Evolutionary conservation across 2,113 vertebrate species (phyloP).

Genomic region (Sakesphorus luctuosus): DNA sequence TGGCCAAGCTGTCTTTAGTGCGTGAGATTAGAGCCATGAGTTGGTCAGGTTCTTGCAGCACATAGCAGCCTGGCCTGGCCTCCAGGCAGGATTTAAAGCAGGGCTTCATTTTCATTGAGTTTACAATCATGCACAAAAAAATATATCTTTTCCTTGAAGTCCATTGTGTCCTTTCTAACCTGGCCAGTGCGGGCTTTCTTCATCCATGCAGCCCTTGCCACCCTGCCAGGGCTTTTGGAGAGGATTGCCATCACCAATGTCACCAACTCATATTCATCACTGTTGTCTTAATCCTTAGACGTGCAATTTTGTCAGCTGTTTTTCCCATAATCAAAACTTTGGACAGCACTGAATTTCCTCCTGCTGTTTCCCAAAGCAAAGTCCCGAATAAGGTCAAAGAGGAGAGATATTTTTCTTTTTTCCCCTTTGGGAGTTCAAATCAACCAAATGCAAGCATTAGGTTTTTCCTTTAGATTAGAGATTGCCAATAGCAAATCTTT

Average conservation of each 20-base stretch:
- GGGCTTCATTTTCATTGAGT: background rate
- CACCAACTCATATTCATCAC: background rate
- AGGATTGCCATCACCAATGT: background rate
- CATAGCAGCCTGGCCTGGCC: background rate
- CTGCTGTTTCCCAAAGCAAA: background rate
- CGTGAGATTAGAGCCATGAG: background rate
- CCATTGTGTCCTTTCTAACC: background rate
- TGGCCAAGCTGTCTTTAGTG: background rate
- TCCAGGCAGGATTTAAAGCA: background rate
- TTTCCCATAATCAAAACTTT: background rate
- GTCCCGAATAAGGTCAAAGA: conserved; percentile 12
- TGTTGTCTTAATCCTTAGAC: background rate
- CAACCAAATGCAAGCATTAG: background rate
- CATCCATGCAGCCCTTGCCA: background rate
- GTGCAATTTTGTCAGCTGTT: background rate
- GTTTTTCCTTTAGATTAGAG: background rate
- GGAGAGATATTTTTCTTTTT: background rate
- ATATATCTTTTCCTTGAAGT: background rate
- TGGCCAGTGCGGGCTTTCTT: background rate
- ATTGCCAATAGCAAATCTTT: conserved; percentile 20
- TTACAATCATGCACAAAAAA: background rate
- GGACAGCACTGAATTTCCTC: background rate
- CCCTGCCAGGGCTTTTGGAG: background rate
- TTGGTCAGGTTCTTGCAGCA: background rate
- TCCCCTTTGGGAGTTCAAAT: background rate